phyloP scores from a whole-genome alignment of 2,888 invertebrate genomes.

The Machimus rusticus region DNA sequence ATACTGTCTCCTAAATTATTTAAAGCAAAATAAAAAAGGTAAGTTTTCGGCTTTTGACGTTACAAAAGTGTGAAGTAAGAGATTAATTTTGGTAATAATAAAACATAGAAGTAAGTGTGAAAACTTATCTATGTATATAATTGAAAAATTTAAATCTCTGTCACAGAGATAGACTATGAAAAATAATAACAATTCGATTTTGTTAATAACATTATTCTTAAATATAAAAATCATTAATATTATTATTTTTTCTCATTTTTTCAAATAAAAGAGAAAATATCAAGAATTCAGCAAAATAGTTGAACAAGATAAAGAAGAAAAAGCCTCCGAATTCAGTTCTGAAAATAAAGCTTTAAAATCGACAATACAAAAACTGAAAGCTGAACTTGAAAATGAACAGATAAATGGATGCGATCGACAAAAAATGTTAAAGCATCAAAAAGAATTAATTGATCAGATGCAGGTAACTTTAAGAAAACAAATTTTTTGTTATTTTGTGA shows the following conservation, averaged over 20 bases:
- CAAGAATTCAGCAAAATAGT: not conserved
- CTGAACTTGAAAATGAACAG: conserved; percentile 49
- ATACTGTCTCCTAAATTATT: not conserved
- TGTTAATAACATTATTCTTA: not conserved
- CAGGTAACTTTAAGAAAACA: conserved; percentile 53
- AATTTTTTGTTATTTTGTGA: not conserved
- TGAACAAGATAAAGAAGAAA: conserved; percentile 10
- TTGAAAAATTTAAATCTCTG: no score
- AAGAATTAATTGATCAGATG: conserved; percentile 53
- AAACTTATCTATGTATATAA: no score
- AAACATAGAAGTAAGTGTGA: no score
- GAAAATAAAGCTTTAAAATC: conserved; percentile 27
- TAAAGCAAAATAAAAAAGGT: not conserved
- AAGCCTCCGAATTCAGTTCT: not conserved
- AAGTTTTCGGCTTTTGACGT: no score
- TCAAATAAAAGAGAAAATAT: conserved; percentile 36
- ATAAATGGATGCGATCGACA: conserved; percentile 52
- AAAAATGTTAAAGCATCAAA: conserved; percentile 52
- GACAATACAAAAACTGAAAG: conserved; percentile 34
- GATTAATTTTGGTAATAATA: no score
- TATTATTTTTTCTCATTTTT: conserved; percentile 4
- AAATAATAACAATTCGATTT: no score
- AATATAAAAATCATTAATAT: not conserved
- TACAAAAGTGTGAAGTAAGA: no score
- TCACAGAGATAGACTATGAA: no score